Evolutionary conservation across 2,888 invertebrate genomes (phyloP), one percentile per base, ranked within the genome.

Genomic region (Prosopocoilus inquinatus): DNA sequence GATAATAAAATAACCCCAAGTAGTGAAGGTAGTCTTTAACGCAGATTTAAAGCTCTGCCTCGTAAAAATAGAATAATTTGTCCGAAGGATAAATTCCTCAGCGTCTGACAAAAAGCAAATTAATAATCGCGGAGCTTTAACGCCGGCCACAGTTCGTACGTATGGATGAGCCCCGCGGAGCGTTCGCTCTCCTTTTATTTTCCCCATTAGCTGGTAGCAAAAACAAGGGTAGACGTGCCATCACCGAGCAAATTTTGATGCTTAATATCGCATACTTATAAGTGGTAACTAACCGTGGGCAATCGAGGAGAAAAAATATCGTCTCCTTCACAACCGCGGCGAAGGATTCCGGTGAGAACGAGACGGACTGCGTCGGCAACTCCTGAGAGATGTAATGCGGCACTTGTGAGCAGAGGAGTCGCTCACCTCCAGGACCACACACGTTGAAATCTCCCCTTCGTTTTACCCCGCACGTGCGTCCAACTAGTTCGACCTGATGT

Each of bases 351-450:
- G 53, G 61, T 61, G 60, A 61, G 55, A 65, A 61, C 39, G 61
- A 65, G 62, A 64, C 36, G 54, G 58, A 59, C 52, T 50, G 52
- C 50, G 64, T 64, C 65, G 65, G 68, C 64, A 63, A 65, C 63
- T 63, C 56, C 56, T 61, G 63, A 66, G 64, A 66, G 67, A 66
- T 71, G 71, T 72, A 68, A 69, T 62, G 69, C 69, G 70, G 71
- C 71, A 68, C 73, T 73, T 70, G 71, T 70, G 72, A 73, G 71
- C 72, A 70, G 68, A 70, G 68, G 67, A 74, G 69, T 73, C 71
- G 71, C 70, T 72, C 71, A 73, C 73, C 70, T 70, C 67, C 61
- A 51, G 69, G 76, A 76, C 76, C 77, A 76, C 77, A 77, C 77
- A 77, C 75, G 73, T 75, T 66, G 77, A 67, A 62, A 55, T 41